phyloP scores from a whole-genome alignment of 2,113 vertebrate genomes.

The Epinephelus lanceolatus region DNA sequence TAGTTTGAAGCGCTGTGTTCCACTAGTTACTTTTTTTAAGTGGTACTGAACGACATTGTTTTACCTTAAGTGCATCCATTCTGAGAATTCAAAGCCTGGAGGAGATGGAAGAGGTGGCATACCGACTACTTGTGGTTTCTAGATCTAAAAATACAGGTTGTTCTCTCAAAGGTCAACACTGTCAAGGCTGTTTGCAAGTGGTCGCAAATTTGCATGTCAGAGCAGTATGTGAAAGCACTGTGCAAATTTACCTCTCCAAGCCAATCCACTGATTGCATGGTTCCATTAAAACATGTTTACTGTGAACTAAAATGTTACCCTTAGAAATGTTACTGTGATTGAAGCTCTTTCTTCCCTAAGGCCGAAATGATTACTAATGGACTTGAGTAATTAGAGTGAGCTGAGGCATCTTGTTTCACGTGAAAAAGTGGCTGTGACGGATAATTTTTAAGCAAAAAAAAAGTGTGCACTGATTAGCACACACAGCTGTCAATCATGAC shows the following conservation, averaged over 20 bases:
- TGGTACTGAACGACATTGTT: conserved; percentile 17
- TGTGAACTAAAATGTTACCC: neutral
- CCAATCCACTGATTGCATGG: neutral
- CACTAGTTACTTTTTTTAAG: neutral
- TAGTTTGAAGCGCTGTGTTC: neutral
- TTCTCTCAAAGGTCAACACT: neutral
- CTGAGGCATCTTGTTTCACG: neutral
- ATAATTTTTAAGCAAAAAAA: neutral
- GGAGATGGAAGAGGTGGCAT: neutral
- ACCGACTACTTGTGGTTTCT: neutral
- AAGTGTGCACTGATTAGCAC: neutral
- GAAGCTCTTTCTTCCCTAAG: neutral
- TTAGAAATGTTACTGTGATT: neutral
- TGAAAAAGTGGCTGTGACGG: neutral
- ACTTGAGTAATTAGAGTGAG: neutral
- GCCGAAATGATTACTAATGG: neutral
- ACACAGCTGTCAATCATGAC: too few relatives aligned
- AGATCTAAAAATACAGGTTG: neutral
- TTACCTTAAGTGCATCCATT: neutral
- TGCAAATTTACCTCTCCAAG: neutral
- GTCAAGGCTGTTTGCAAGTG: neutral
- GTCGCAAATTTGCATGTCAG: neutral
- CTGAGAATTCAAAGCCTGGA: neutral
- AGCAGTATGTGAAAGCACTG: too few relatives aligned
- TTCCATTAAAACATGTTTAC: neutral